A percentile compares a stretch with the other conserved stretches of the same genome.
phyloP scores from a whole-genome alignment of 2,113 vertebrate species.

The Blennius ocellaris region DNA sequence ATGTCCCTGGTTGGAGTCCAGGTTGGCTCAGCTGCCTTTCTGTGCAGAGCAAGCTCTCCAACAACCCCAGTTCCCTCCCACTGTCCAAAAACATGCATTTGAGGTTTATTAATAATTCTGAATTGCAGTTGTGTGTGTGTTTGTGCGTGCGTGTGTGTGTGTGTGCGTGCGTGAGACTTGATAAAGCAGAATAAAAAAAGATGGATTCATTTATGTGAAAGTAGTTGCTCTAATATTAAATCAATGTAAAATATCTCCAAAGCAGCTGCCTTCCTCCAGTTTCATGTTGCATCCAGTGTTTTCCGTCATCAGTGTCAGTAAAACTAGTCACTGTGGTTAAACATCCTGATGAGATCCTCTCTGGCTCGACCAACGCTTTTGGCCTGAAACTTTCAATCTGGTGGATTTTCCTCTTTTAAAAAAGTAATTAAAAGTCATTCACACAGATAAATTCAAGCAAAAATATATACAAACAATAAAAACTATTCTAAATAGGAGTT shows the following conservation, averaged over 20 bases:
- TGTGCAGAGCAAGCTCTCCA: no score
- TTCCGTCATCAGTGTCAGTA: constrained; percentile 35
- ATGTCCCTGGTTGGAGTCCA: no score
- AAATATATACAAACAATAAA: constrained; percentile 23
- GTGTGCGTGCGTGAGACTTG: no score
- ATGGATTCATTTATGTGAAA: no score
- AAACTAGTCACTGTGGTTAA: constrained; percentile 1
- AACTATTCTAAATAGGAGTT: no score
- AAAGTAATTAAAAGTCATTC: background rate
- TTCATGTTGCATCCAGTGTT: constrained; percentile 13
- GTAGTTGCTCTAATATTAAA: background rate
- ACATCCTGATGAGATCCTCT: background rate
- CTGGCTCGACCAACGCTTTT: background rate
- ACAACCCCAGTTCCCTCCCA: no score
- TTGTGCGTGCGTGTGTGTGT: no score
- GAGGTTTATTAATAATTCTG: no score
- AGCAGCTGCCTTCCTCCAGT: constrained; percentile 18
- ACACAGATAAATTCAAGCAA: background rate
- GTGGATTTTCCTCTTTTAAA: background rate
- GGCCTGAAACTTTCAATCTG: background rate
- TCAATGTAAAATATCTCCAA: constrained; percentile 3
- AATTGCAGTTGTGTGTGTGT: no score
- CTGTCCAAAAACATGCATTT: no score
- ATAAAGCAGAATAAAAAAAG: no score
- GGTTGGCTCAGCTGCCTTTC: no score